Evolutionary conservation across 2,113 vertebrate species (phyloP), one percentile per base, ranked within the genome.

Genomic region (Morone saxatilis): DNA sequence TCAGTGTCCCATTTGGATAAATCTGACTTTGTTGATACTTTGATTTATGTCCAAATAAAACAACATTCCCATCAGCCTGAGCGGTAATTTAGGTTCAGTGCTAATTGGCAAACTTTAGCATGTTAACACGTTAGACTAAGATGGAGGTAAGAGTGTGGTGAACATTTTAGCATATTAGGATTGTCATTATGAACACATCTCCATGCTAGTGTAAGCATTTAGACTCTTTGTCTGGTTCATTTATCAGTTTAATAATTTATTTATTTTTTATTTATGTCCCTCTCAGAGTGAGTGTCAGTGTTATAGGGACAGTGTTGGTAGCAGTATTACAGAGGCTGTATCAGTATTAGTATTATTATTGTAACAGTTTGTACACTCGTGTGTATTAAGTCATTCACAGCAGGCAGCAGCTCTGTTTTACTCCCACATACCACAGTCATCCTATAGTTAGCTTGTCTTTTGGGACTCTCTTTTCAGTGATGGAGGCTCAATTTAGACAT

Each of bases 381-480:
- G 36, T 60, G 17, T 40, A 12, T 82, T 47, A 20, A 67, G 51
- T 47, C 13, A 22, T 19, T 36, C n/a, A n/a, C 82, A 62, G 53
- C 53, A 51, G 71, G 5, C 36, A 53, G 67, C 57, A 20, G 22
- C 59, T 72, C 5, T 14, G 51, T 43, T 1, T 31, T 41, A 38
- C 54, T 53, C 61, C 22, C 53, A 50, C 81, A 77, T 80, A 7
- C 53, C 63, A 68, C 62, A 77, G 36, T n/a, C 10, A 60, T 67
- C 62, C 83, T 83, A 86, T 83, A 83, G 57, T 84, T 86, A 86
- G 85, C 25, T 54, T 7, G 40, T 69, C 75, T 78, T 76, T 14
- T 10, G 76, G 83, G 83, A 75, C 41, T 65, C 5, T 12, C 61
- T 76, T 81, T 48, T 50, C 60, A 68, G 2, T 20, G 25, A 62